A percentile compares a stretch with the other conserved stretches of the same genome.
phyloP scores from a whole-genome alignment of 2,888 invertebrate species.

The Exocentrus adspersus region DNA sequence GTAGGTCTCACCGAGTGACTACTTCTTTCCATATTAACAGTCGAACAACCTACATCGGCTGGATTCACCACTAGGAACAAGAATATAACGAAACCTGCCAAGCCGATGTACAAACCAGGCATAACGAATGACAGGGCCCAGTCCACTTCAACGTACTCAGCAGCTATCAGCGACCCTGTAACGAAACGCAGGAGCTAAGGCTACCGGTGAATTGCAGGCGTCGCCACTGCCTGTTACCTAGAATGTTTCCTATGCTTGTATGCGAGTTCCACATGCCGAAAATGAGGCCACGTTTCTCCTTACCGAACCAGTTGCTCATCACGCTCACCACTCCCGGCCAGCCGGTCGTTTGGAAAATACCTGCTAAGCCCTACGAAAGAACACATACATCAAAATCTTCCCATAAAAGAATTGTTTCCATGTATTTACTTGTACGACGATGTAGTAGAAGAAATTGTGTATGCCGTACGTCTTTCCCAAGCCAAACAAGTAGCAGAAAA shows the following conservation, averaged over 20 bases:
- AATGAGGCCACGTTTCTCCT: conserved; percentile 87
- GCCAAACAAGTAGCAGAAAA: conserved; percentile 90
- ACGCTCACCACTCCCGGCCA: conserved; percentile 96
- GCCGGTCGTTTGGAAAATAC: conserved; percentile 91
- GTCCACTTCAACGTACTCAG: conserved; percentile 82
- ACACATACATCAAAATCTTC: neutral
- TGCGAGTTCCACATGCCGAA: conserved; percentile 99
- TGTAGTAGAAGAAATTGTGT: conserved; percentile 83
- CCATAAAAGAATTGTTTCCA: neutral
- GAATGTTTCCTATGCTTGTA: conserved; percentile 94
- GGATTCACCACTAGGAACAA: conserved; percentile 89
- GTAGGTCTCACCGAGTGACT: conserved; percentile 12
- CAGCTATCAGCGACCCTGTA: conserved; percentile 83
- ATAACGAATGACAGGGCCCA: conserved; percentile 94
- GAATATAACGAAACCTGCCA: conserved; percentile 78
- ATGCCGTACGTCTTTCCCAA: conserved; percentile 83
- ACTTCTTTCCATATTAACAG: conserved; percentile 24
- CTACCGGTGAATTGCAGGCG: neutral
- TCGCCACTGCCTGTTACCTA: conserved; percentile 67
- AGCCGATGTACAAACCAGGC: conserved; percentile 85
- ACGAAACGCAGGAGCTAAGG: neutral
- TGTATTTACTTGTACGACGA: conserved; percentile 85
- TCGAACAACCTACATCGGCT: conserved; percentile 70
- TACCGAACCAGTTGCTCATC: conserved; percentile 97
- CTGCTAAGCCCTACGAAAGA: conserved; percentile 74